Evolutionary conservation across 1,140 invertebrate species (phyloP), one percentile per base, ranked within the genome.

Genomic region (Epicauta chinensis): DNA sequence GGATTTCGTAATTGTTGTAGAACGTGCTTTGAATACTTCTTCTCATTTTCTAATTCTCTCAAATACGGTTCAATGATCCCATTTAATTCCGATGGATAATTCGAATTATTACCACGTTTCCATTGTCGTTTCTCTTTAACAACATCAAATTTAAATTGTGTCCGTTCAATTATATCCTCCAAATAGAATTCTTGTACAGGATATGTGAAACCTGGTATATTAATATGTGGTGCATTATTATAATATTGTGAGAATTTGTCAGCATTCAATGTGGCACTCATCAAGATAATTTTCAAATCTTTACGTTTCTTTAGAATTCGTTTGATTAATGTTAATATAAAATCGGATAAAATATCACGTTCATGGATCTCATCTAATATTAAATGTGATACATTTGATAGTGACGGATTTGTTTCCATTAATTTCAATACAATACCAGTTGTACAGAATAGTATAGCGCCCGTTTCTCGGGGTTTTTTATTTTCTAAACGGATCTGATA

Each of bases 251-350:
- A 87, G 69, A 91, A 91, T 51, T 79, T 75, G 29, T 91, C 80
- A 10, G 90, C 81, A 67, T 93, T 89, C 40, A 96, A 72, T 2
- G 93, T 96, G 0, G 93, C 93, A 74, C 91, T 95, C 93, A 96
- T 97, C 5, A 96, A 66, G 56, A 96, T 84, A 0, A 95, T 73
- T 74, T 91, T 93, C 11, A 95, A 68, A 64, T 91, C 82, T 40
- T 72, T 74, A 2, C 80, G 70, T 53, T 77, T 76, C 2, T 65
- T 68, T 37, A 81, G 63, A 68, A 86, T 79, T 68, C 79, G 76
- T 69, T 87, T 91, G 4, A 91, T 65, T 54, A 93, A 74, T 7
- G 82, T 82, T 65, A 93, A 79, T 3, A 90, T 73, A 55, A 93
- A 81, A 66, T 93, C 91, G 34, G 83, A 83, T 59, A 87, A 76